Base-by-base conservation (phyloP, 1,140 invertebrate species). In the Psix sp. region DNA sequence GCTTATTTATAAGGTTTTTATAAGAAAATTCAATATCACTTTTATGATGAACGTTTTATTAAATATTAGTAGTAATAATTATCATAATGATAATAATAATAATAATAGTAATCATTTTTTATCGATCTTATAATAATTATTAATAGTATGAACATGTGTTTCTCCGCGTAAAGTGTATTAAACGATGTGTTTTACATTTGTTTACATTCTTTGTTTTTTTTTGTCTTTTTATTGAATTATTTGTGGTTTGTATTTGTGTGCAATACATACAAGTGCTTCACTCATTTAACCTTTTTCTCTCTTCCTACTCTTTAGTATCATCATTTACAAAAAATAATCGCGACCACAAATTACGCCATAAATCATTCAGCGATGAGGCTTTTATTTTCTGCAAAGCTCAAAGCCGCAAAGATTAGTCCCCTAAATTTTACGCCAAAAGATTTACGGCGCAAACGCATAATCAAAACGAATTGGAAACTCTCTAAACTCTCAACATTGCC, bases 21-120 rank as follows among this genome's bases (percentile, higher is more conserved):
- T 29, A 29, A 2, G 7, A 29, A 7, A n/a, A 29, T n/a, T n/a
- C 7, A 29, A 29, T 29, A 1, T 29, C 14, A 26, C 18, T 66
- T 68, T 80, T 74, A 76, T 80, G 74, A 80, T 84, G 80, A 82
- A 84, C 77, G 60, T 83, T 83, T 84, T 83, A 84, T 84, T 84
- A 79, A 79, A 80, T 81, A 77, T 80, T 74, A 80, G 73, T 77
- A 81, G 75, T 80, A 80, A 82, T 79, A 81, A 77, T 79, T n/a
- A n/a, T n/a, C n/a, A n/a, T n/a, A n/a, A n/a, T n/a, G n/a, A n/a
- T 66, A 73, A 76, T 77, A 71, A 66, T 74, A 51, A 67, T 71
- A 74, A 72, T 79, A 75, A 73, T 81, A 67, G 67, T 82, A 57
- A 77, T 80, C 75, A 77, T 79, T 48, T 56, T 10, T 65, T 62